A percentile compares a stretch with the other conserved stretches of the same genome.
phyloP scores from a whole-genome alignment of 1,140 invertebrate genomes.

The Drosophila quadrilineata region DNA sequence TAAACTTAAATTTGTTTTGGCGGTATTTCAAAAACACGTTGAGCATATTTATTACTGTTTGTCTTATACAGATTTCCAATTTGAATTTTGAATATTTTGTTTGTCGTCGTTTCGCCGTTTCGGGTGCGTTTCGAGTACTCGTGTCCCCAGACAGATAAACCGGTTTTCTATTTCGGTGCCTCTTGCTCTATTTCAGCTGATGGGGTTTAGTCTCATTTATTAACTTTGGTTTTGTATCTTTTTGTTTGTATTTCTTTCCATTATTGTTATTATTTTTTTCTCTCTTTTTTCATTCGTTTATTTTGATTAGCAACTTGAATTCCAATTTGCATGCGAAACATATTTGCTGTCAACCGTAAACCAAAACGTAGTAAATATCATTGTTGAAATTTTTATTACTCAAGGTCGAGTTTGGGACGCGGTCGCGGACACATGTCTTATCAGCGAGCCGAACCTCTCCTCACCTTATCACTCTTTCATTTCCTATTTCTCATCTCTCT shows the following conservation, averaged over 20 bases:
- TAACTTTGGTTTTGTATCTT: not conserved
- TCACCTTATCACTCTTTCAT: not conserved
- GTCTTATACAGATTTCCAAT: too few species aligned
- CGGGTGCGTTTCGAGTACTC: conserved; percentile 9
- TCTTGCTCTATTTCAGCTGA: conserved; percentile 18
- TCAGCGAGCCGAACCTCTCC: conserved; percentile 3
- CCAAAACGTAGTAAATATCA: conserved; percentile 14
- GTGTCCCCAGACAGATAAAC: conserved; percentile 13
- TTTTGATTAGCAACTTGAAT: conserved; percentile 20
- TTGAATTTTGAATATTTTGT: conserved; percentile 10
- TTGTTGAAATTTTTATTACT: conserved; percentile 32
- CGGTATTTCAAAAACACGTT: not conserved
- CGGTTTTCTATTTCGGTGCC: conserved; percentile 1
- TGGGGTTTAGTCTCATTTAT: conserved; percentile 23
- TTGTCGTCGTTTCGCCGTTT: conserved; percentile 8
- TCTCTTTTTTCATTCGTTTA: conserved; percentile 1
- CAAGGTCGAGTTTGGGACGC: conserved; percentile 26
- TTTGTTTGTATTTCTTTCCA: too few species aligned
- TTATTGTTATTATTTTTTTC: too few species aligned
- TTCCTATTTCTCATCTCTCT: too few species aligned
- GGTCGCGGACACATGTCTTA: conserved; percentile 9
- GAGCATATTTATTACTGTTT: not conserved
- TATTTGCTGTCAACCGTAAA: conserved; percentile 10
- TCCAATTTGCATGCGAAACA: conserved; percentile 33
- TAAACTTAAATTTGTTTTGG: not conserved